Base-by-base conservation (phyloP, 2,888 invertebrate species). In the Agrochola circellaris region DNA sequence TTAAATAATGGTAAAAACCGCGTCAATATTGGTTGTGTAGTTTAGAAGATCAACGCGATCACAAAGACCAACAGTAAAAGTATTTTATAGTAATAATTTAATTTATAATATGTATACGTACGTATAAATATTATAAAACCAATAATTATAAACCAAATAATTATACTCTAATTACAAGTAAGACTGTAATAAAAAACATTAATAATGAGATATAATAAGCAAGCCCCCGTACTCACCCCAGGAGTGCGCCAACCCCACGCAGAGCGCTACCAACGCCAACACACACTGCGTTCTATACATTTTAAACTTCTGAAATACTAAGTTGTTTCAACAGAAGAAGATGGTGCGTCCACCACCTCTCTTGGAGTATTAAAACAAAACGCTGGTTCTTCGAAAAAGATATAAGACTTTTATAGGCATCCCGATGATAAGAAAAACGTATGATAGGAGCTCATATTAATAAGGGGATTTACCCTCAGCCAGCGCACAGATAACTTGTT, bases 251-350 rank as follows among this genome's bases (percentile, higher is more conserved):
- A 69, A n/a, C 20, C 56, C 68, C n/a, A 38, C 20, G 38, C 11
- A 42, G 20, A n/a, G 17, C 56, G 20, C 38, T 38, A 56, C 11
- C n/a, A 68, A 2, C n/a, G 3, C 54, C 17, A 67, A 23, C 23
- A 34, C 30, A 67, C 5, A 94, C 93, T 92, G 92, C 85, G 86
- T 87, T 91, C 86, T 92, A 88, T 92, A 94, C 96, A 96, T 96
- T 94, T 95, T 96, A 90, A 93, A 95, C 92, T 95, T 94, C 88
- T 94, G n/a, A 42, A 30, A n/a, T 20, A 23, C 5, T 20, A 56
- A 45, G 45, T 26, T 26, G 15, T 58, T 26, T 15, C 58, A 58
- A 1, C 58, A 58, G 58, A 30, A 7, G 11, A 13, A 81, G 81
- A 70, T 85, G 61, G 88, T 90, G 7, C 3, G 4, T 26, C 20